These are phyloP conservation scores for Spisula subtruncata DNA, from an alignment of 2,888 invertebrate genomes.

Conservation along the genomic window DNA sequence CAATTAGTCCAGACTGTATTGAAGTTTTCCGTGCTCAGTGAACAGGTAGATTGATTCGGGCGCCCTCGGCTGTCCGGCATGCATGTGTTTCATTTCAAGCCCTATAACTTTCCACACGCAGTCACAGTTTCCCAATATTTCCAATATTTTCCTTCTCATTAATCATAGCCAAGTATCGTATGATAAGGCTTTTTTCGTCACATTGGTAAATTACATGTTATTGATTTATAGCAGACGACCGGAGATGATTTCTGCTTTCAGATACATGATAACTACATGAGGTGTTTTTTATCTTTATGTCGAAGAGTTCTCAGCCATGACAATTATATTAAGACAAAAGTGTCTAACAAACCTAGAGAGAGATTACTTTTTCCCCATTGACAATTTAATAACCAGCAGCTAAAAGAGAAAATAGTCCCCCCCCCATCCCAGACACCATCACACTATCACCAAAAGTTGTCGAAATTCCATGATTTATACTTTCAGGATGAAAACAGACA, in stretches of 20 bases:
- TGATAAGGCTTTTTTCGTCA: slow-evolving; percentile 7
- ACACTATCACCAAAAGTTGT: background rate
- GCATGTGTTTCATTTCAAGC: background rate
- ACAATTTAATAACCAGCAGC: background rate
- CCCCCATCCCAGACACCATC: background rate
- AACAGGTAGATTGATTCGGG: too few relatives aligned
- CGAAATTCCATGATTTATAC: background rate
- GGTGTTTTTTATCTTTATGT: background rate
- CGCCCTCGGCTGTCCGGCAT: too few relatives aligned
- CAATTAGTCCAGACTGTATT: too few relatives aligned
- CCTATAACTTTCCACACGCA: background rate
- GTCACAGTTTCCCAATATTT: background rate
- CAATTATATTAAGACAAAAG: background rate
- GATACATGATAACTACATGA: background rate
- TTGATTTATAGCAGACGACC: background rate
- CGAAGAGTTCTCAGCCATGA: background rate
- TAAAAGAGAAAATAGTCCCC: too few relatives aligned
- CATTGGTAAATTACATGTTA: slow-evolving; percentile 18
- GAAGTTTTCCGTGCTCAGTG: too few relatives aligned
- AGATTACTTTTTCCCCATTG: background rate
- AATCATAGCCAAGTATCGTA: background rate
- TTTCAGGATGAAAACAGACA: background rate
- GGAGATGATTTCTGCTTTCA: background rate
- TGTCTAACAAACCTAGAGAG: background rate
- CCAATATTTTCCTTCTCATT: background rate